These are phyloP conservation scores for Pangasius djambal DNA, from an alignment of 2,797 vertebrate species.

Conservation along the genomic window DNA sequence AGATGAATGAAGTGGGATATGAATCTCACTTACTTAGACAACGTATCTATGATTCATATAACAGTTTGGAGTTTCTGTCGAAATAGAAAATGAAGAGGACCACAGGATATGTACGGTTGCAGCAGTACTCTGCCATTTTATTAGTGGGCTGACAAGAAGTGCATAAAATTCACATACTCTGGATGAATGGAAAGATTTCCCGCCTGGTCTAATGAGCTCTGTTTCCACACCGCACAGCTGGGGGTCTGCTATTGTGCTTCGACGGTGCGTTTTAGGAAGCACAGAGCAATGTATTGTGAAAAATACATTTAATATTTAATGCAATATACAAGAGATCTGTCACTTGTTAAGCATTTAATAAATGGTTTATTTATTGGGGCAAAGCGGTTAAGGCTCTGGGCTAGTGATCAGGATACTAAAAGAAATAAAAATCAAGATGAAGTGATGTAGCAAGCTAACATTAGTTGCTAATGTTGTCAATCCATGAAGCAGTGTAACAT, in stretches of 20 bases:
- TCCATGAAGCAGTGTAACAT: background rate
- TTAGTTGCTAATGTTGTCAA: background rate
- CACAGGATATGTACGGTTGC: background rate
- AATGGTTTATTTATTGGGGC: background rate
- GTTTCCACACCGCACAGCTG: background rate
- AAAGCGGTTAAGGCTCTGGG: background rate
- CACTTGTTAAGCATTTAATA: background rate
- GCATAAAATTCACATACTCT: slow-evolving; percentile 4
- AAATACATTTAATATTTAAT: background rate
- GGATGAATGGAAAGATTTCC: slow-evolving; percentile 14
- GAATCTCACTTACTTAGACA: background rate
- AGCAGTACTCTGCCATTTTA: background rate
- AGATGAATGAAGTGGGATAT: background rate
- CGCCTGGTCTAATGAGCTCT: background rate
- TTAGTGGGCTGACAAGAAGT: background rate
- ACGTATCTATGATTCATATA: background rate
- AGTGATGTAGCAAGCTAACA: background rate
- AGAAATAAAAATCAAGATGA: background rate
- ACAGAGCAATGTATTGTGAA: background rate
- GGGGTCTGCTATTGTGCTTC: background rate
- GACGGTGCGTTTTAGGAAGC: background rate
- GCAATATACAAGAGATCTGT: background rate
- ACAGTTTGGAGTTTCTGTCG: background rate
- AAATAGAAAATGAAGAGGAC: background rate
- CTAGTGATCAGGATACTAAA: background rate